Evolutionary conservation across 2,888 invertebrate genomes (phyloP).

Genomic region (Gastrophysa polygoni): DNA sequence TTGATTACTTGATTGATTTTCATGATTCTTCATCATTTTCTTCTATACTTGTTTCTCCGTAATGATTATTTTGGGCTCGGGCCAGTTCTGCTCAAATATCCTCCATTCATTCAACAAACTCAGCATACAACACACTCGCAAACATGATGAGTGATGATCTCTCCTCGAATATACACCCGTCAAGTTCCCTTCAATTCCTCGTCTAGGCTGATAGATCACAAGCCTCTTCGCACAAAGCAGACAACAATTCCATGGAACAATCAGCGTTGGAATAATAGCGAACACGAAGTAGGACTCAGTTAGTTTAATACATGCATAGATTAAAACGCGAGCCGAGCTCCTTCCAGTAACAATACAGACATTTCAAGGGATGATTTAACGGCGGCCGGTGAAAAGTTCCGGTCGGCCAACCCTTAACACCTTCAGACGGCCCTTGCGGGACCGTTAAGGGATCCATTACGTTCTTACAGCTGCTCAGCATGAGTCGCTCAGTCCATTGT

Average conservation of each 20-base stretch:
- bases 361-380: conserved; percentile 47
- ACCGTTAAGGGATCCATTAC: conserved; percentile 31
- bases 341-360: conserved; percentile 43
- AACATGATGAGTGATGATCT: no score
- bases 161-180: no score
- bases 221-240: no score
- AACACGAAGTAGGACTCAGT: not conserved
- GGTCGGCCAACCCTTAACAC: conserved; percentile 47
- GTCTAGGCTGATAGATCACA: no score
- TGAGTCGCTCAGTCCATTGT: conserved; percentile 44
- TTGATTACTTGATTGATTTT: no score
- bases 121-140: no score
- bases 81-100: no score
- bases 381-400: conserved; percentile 43
- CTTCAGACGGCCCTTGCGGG: conserved; percentile 35
- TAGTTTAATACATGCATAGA: conserved; percentile 33
- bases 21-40: no score
- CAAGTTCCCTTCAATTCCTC: no score
- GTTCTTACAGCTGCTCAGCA: conserved; percentile 38
- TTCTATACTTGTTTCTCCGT: no score
- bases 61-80: no score
- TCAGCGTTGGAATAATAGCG: not conserved
- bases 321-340: conserved; percentile 37
- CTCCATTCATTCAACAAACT: no score
- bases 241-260: not conserved